These are phyloP conservation scores for Drosophila neutralis DNA, from an alignment of 2,888 invertebrate species.

Conservation along the genomic window DNA sequence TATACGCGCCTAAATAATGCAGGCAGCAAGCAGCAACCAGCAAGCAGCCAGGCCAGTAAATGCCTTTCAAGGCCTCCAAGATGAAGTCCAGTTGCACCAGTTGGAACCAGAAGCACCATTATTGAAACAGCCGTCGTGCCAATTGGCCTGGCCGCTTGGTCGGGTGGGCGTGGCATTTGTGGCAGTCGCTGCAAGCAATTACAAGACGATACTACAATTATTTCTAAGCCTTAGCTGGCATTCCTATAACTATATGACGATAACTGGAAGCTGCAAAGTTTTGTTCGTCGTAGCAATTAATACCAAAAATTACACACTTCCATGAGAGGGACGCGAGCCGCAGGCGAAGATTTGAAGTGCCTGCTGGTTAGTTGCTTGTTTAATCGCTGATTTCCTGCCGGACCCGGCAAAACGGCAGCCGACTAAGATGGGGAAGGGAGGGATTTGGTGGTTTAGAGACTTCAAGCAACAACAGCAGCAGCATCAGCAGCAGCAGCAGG, in stretches of 20 bases:
- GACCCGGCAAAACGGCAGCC: conserved; percentile 30
- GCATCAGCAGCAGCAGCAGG: conserved; percentile 43
- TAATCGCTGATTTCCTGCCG: conserved; percentile 80
- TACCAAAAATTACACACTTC: conserved; percentile 79
- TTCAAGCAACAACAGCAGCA: neutral
- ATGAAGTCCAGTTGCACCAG: conserved; percentile 33
- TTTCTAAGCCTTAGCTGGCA: conserved; percentile 49
- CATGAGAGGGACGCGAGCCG: conserved; percentile 44
- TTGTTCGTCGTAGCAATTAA: conserved; percentile 65
- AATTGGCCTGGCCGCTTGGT: conserved; percentile 39
- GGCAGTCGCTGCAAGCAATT: conserved; percentile 69
- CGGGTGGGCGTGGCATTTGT: conserved; percentile 55
- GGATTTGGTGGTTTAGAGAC: neutral
- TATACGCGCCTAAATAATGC: conserved; percentile 22
- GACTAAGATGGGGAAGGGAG: neutral
- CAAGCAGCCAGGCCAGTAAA: conserved; percentile 1
- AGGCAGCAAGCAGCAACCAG: neutral
- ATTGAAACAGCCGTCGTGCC: conserved; percentile 54
- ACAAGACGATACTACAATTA: conserved; percentile 78
- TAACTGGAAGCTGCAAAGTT: conserved; percentile 72
- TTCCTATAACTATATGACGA: conserved; percentile 11
- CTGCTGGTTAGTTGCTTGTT: conserved; percentile 72
- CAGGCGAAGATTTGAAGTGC: conserved; percentile 57
- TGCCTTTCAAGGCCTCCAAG: conserved; percentile 1
- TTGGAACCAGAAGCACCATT: conserved; percentile 28